Conservation (phyloP, 1,140 invertebrate genomes). For the Cataglyphis hispanica region DNA sequence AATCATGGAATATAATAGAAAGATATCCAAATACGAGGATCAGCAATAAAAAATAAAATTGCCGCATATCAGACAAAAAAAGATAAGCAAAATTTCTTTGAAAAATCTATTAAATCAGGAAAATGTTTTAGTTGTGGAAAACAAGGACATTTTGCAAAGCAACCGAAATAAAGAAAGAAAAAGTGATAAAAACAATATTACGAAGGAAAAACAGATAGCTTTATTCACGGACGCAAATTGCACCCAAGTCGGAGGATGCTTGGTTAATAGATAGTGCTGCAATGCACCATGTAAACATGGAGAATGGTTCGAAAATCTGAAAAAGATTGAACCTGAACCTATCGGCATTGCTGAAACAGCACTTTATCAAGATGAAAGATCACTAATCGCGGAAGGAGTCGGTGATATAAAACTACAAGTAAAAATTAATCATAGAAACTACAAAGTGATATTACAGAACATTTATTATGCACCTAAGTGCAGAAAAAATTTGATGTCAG, state of each 20-base stretch:
- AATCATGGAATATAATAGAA: conserved; percentile 2
- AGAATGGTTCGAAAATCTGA: conserved; percentile 27
- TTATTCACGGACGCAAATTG: background rate
- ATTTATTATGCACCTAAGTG: background rate
- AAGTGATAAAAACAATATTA: background rate
- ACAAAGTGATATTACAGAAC: too few relatives aligned
- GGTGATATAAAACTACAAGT: background rate
- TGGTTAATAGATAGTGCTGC: conserved; percentile 36
- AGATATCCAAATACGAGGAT: background rate
- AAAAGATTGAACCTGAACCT: background rate
- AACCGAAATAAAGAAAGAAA: background rate
- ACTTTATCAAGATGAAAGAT: background rate
- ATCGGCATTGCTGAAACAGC: conserved; percentile 14
- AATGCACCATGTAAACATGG: conserved; percentile 14
- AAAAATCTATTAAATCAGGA: too few relatives aligned
- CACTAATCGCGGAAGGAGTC: background rate
- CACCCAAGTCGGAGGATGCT: background rate
- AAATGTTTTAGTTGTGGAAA: conserved; percentile 28
- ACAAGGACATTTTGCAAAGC: conserved; percentile 4
- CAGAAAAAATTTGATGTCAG: background rate
- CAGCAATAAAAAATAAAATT: conserved; percentile 9
- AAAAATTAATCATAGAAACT: too few relatives aligned
- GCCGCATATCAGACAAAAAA: background rate
- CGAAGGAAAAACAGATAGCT: background rate
- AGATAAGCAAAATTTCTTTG: background rate